Conservation (phyloP, 2,113 vertebrate species). For the Menidia beryllina region DNA sequence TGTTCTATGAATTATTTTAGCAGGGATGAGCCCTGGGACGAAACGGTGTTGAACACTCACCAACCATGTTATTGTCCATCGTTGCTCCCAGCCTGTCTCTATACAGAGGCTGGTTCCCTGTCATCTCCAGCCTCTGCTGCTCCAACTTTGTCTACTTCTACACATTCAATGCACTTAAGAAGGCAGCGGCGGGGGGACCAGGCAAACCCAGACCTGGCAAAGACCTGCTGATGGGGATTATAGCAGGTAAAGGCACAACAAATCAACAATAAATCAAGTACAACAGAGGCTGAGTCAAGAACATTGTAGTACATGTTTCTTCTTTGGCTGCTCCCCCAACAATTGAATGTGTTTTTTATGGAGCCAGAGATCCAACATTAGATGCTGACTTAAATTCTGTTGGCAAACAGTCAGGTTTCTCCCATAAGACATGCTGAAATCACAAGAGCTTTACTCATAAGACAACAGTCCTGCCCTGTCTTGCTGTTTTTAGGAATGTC, state of each 20-base stretch:
- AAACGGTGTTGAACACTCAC: not conserved
- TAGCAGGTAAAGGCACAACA: constrained; percentile 73
- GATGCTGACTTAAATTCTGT: too few relatives aligned
- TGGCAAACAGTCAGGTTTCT: too few relatives aligned
- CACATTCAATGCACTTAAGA: constrained; percentile 85
- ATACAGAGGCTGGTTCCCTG: constrained; percentile 87
- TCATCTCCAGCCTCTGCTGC: constrained; percentile 86
- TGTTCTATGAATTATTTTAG: not conserved
- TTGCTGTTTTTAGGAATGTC: not conserved
- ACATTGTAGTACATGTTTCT: too few relatives aligned
- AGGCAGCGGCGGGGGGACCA: constrained; percentile 40
- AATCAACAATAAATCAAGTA: not conserved
- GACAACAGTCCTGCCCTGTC: too few relatives aligned
- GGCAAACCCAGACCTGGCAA: constrained; percentile 68
- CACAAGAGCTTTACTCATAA: not conserved
- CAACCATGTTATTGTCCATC: constrained; percentile 6
- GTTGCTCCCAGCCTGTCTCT: constrained; percentile 75
- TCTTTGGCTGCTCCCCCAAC: too few relatives aligned
- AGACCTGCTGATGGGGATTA: constrained; percentile 83
- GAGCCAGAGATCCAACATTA: too few relatives aligned
- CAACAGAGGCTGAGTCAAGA: not conserved
- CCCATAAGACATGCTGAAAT: too few relatives aligned
- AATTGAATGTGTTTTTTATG: too few relatives aligned
- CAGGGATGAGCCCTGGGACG: not conserved
- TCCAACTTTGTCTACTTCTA: constrained; percentile 89